Percentiles rank a stretch among this genome's conserved stretches.
Conservation (phyloP, 1,140 invertebrate species). For the Brevipalpus yothersi region DNA sequence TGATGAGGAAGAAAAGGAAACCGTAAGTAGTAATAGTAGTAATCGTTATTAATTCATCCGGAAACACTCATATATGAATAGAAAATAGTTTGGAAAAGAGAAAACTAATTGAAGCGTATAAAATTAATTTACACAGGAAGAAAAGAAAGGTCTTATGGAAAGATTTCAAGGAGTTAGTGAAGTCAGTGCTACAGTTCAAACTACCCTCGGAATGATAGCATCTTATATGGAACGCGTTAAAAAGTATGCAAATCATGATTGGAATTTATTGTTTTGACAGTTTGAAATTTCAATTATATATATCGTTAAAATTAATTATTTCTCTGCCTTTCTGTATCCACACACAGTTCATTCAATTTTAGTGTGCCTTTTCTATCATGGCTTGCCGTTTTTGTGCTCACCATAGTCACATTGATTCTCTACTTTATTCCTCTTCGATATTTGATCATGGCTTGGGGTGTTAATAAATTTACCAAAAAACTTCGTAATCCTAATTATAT, state of each 20-base stretch:
- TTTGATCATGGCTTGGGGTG: constrained; percentile 81
- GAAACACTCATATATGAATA: too few species aligned
- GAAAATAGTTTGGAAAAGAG: too few species aligned
- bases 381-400: constrained; percentile 41
- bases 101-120: too few species aligned
- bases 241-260: constrained; percentile 40
- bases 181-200: constrained; percentile 78
- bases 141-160: constrained; percentile 84
- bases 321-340: constrained; percentile 20
- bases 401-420: constrained; percentile 34
- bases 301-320: background rate
- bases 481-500: constrained; percentile 74
- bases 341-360: constrained; percentile 91
- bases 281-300: background rate
- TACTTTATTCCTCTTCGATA: constrained; percentile 76
- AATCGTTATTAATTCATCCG: background rate
- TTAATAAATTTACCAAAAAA: constrained; percentile 89
- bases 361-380: constrained; percentile 86
- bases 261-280: background rate
- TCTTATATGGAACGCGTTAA: constrained; percentile 72
- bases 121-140: constrained; percentile 34
- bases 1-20: constrained; percentile 29
- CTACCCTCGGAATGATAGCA: constrained; percentile 61
- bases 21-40: too few species aligned
- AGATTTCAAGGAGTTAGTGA: constrained; percentile 80